Evolutionary conservation across 2,888 invertebrate species (phyloP).

Genomic region (Pyrrhosoma nymphula): DNA sequence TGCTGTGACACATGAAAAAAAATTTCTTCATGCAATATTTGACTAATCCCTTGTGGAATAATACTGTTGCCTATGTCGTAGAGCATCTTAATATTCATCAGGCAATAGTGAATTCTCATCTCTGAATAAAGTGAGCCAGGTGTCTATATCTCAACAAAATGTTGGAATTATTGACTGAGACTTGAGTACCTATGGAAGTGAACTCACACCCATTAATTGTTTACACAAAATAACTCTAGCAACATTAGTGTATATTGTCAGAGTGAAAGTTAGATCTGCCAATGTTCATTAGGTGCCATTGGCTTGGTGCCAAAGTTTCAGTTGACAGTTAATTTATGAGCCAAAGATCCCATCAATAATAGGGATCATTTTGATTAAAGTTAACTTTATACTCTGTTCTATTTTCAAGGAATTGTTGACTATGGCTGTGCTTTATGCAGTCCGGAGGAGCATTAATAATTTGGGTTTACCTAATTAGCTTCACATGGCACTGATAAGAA

Average conservation of each 20-base stretch:
- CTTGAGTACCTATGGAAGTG: too few species aligned
- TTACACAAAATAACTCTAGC: neutral
- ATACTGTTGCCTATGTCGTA: neutral
- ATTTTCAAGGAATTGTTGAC: neutral
- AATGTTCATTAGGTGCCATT: neutral
- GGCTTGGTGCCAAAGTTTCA: neutral
- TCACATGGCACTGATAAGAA: slow-evolving; percentile 39
- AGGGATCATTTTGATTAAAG: neutral
- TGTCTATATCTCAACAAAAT: too few species aligned
- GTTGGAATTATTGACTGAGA: too few species aligned
- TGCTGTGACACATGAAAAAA: neutral
- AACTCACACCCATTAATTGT: neutral
- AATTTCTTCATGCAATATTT: neutral
- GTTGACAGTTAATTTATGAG: neutral
- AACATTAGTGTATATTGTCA: neutral
- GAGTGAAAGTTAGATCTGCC: neutral
- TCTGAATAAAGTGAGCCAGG: too few species aligned
- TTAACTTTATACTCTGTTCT: slow-evolving; percentile 10
- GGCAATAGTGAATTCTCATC: neutral
- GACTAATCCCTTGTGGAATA: neutral
- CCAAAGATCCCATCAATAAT: neutral
- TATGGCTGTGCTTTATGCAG: slow-evolving; percentile 54
- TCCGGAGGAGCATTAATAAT: neutral
- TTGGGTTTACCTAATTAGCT: slow-evolving; percentile 27
- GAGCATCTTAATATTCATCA: neutral